Evolutionary conservation across 1,140 invertebrate genomes (phyloP).

Genomic region (Sycobia sp.): DNA sequence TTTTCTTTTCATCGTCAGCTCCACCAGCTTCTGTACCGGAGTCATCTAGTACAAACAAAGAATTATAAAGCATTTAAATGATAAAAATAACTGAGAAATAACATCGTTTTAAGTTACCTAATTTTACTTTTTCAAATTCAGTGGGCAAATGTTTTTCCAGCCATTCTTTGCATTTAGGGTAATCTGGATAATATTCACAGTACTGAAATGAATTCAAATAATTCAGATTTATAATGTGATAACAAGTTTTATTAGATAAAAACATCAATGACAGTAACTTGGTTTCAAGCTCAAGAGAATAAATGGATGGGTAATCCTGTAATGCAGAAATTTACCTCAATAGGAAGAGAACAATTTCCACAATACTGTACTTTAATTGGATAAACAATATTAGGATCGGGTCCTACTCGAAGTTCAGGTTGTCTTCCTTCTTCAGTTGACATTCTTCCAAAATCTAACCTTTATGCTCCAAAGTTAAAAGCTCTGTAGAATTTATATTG

Average conservation of each 20-base stretch:
- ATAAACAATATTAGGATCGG: conserved; percentile 69
- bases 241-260: background rate
- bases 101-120: conserved; percentile 60
- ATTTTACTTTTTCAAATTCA: conserved; percentile 87
- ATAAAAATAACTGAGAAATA: conserved; percentile 17
- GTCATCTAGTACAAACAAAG: conserved; percentile 53
- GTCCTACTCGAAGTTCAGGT: conserved; percentile 55
- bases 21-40: conserved; percentile 70
- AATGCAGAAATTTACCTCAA: conserved; percentile 75
- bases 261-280: background rate
- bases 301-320: conserved; percentile 6
- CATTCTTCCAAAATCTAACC: conserved; percentile 44
- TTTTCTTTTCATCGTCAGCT: conserved; percentile 89
- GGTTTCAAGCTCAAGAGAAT: conserved; percentile 7
- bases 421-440: conserved; percentile 49
- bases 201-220: conserved; percentile 78
- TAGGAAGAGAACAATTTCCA: conserved; percentile 92
- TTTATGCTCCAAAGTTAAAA: conserved; percentile 16
- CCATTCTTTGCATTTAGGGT: conserved; percentile 98
- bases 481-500: background rate
- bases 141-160: conserved; percentile 91
- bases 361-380: conserved; percentile 91
- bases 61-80: background rate
- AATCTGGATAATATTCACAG: conserved; percentile 97
- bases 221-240: conserved; percentile 26